Conservation (phyloP, 2,888 invertebrate species). For the Phaedon cochleariae region DNA sequence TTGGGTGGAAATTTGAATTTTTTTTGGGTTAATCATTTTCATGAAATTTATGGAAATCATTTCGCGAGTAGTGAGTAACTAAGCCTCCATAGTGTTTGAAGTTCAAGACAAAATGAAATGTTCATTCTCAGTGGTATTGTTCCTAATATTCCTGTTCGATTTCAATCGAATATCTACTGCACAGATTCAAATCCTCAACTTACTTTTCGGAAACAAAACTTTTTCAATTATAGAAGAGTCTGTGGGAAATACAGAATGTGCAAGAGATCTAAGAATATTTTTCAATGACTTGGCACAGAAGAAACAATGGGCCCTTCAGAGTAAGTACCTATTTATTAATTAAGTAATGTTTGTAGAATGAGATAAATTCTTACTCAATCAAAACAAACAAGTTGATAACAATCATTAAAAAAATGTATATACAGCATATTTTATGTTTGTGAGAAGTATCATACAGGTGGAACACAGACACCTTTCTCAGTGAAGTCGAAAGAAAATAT, state of each 20-base stretch:
- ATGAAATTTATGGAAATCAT: background rate
- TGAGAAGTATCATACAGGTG: no score
- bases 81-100: no score
- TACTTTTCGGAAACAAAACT: background rate
- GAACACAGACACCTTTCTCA: no score
- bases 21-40: background rate
- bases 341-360: no score
- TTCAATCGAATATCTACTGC: background rate
- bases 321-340: background rate
- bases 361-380: no score
- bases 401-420: no score
- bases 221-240: background rate
- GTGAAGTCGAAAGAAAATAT: no score
- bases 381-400: no score
- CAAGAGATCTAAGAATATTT: background rate
- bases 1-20: background rate
- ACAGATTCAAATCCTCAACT: background rate
- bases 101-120: background rate
- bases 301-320: background rate
- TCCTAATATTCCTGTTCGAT: background rate
- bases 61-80: background rate
- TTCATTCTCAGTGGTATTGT: background rate
- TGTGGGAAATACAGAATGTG: background rate
- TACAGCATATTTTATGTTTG: no score
- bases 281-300: background rate